Evolutionary conservation across 2,888 invertebrate genomes (phyloP), one percentile per base, ranked within the genome.

Genomic region (Orchesellides sinensis): DNA sequence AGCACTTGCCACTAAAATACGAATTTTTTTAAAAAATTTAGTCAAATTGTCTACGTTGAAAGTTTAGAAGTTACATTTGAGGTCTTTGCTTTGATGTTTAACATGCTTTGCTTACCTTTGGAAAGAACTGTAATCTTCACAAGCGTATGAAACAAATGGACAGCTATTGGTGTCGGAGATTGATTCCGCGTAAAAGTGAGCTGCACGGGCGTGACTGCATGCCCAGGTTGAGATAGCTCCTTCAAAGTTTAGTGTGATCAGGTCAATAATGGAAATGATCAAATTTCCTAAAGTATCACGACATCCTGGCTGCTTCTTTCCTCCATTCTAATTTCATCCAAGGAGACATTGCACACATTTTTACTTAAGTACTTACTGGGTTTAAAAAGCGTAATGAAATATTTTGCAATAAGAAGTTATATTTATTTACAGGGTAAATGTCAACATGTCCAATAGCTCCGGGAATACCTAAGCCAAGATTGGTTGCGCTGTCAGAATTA

Each of bases 281-380:
- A 88, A 40, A 23, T 79, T 86, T 75, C 87, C 84, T 6, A 89
- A 54, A 1, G 80, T 35, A 25, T 88, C 89, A 19, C 77, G 69
- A 74, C 91, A 91, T n/a, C 90, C 90, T 3, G 90, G 90, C 82
- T 91, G 91, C 10, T 66, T 70, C 19, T 54, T 47, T 25, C 82
- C 82, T 29, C 82, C 82, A 47, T 82, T 82, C 81, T 65, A 45
- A 8, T 2, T n/a, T 52, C 10, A 40, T 40, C n/a, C 47, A 25
- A 54, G 21, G 19, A 23, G 12, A 17, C n/a, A n/a, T n/a, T n/a
- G n/a, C n/a, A n/a, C 40, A 5, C 40, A 40, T 10, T 40, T 40
- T 5, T 40, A n/a, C n/a, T n/a, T n/a, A n/a, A n/a, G n/a, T n/a
- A n/a, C n/a, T n/a, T n/a, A n/a, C n/a, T n/a, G n/a, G n/a, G n/a